Percentiles rank a stretch among this genome's conserved stretches.
Evolutionary conservation across 2,797 vertebrate species (phyloP).

Genomic region (Macroramphosus scolopax): DNA sequence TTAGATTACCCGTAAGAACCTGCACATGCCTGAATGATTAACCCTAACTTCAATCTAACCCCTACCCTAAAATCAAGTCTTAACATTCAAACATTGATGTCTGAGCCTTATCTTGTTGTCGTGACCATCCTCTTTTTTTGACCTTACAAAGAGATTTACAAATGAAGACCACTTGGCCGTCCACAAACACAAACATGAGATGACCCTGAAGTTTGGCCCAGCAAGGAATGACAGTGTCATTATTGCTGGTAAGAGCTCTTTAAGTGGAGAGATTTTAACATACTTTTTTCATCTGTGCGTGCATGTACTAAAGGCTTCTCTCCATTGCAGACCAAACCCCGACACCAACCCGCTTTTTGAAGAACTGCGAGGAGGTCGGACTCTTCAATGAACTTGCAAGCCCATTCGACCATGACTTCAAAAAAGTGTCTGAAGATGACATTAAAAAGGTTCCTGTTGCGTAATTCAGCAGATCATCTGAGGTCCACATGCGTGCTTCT

Average conservation of each 20-base stretch:
- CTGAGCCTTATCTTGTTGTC: not conserved
- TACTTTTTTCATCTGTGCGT: not conserved
- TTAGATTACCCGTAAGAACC: too few species aligned
- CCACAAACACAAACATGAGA: conserved; percentile 99
- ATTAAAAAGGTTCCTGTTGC: conserved; percentile 88
- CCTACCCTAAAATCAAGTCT: too few species aligned
- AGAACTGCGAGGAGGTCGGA: conserved; percentile 99
- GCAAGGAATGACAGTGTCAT: conserved; percentile 97
- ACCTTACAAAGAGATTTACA: conserved; percentile 89
- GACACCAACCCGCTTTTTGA: conserved; percentile 98
- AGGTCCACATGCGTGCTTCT: not conserved
- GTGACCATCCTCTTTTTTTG: not conserved
- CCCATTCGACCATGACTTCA: conserved; percentile 99
- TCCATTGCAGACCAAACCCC: conserved; percentile 95
- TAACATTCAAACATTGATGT: too few species aligned
- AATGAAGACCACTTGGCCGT: conserved; percentile 99
- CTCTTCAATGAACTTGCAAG: conserved; percentile 98
- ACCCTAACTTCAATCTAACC: too few species aligned
- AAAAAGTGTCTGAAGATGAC: conserved; percentile 96
- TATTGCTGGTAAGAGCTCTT: conserved; percentile 88
- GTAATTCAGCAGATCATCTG: not conserved
- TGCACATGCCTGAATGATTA: too few species aligned
- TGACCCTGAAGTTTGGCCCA: conserved; percentile 99
- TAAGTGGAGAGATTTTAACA: not conserved
- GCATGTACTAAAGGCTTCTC: conserved; percentile 3